phyloP scores from a whole-genome alignment of 2,797 vertebrate genomes.

The Sus cebifrons region DNA sequence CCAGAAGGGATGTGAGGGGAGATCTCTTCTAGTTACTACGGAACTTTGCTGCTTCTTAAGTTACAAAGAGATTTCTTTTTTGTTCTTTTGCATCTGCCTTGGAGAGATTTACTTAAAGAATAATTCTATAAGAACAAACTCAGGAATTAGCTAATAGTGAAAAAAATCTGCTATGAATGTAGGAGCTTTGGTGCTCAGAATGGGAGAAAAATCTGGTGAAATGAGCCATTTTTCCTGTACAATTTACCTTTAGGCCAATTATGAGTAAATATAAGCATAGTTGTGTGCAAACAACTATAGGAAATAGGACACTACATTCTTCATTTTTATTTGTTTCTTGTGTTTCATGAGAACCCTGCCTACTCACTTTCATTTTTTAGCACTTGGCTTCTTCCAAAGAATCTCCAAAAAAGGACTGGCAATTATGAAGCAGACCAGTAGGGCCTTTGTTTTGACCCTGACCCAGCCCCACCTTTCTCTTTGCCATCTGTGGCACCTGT shows the following conservation, averaged over 20 bases:
- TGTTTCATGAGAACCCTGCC: background rate
- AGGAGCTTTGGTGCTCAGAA: conserved; percentile 61
- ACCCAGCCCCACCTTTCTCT: background rate
- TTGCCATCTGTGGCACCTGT: background rate
- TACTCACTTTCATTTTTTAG: conserved; percentile 16
- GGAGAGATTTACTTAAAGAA: conserved; percentile 6
- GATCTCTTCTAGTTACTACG: background rate
- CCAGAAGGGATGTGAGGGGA: background rate
- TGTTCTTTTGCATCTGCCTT: background rate
- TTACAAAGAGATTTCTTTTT: conserved; percentile 2
- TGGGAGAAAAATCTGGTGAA: conserved; percentile 69
- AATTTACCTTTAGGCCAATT: conserved; percentile 77
- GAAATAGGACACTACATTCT: conserved; percentile 2
- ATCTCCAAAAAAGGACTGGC: background rate
- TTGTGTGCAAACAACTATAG: conserved; percentile 10
- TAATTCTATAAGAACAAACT: conserved; percentile 68
- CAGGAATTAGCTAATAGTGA: conserved; percentile 67
- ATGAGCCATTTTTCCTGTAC: conserved; percentile 60
- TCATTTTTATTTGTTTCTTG: conserved; percentile 47
- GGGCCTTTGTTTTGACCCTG: background rate
- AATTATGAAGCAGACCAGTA: background rate
- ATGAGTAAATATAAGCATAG: conserved; percentile 70
- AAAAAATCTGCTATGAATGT: conserved; percentile 74
- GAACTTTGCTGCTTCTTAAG: background rate
- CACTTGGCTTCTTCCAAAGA: conserved; percentile 11